Evolutionary conservation across 2,888 invertebrate genomes (phyloP), one percentile per base, ranked within the genome.

Genomic region (Melieria picta): DNA sequence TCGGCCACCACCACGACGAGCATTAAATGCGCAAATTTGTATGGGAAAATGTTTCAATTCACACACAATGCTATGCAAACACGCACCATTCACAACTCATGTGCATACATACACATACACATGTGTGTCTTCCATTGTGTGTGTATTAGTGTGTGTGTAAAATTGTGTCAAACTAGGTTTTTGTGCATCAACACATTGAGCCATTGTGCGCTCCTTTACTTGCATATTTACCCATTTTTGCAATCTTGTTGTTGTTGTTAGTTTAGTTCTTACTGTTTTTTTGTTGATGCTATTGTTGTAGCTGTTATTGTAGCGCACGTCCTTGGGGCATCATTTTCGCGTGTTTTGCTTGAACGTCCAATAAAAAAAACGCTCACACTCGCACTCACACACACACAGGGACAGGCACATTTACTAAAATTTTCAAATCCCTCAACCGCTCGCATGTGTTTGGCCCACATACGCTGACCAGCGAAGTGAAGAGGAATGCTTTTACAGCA

Each of bases 161-260:
- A 60, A 67, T 16, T 67, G 62, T 68, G 68, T 52, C 68, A 68
- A 62, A 68, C 55, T 50, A 67, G 61, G 52, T 61, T 68, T 62
- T 68, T 4, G 42, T 11, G 60, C 42, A 48, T 16, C 43, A 30
- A 10, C 47, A 7, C 45, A 11, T 30, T 30, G 30, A 1, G 30
- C 30, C 30, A 65, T 13, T 58, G 47, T 7, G 46, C 30, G 30
- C 65, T 46, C 52, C 47, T 16, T 13, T 64, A 48, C 30, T 30
- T 7, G 62, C 10, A 13, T 3, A n/a, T 46, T 13, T 43, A 5
- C 10, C 55, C 6, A 45, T 45, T 63, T 30, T 30, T 30, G 3
- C 3, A 42, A 7, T n/a, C 43, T 63, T 50, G 13, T 65, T 52
- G 43, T 45, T 45, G n/a, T 30, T 3, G 50, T 50, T 43, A 6